Conservation (phyloP, 2,113 vertebrate genomes). For the Tapirus terrestris region DNA sequence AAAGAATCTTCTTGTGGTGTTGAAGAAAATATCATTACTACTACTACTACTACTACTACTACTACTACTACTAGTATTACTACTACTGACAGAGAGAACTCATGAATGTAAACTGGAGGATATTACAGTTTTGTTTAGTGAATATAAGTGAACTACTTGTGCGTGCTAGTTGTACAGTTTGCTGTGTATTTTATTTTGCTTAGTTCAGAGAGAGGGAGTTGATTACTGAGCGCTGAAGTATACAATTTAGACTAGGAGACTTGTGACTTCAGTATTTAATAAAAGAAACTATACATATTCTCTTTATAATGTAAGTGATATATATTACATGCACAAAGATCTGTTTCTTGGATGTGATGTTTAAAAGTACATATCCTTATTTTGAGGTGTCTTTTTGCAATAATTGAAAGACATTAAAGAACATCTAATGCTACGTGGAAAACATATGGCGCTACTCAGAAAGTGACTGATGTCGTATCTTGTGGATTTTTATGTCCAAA, state of each 20-base stretch:
- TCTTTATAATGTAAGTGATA: constrained; percentile 80
- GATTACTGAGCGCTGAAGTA: constrained; percentile 70
- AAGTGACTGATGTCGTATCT: constrained; percentile 29
- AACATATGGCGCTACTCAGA: neutral
- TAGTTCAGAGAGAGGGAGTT: constrained; percentile 69
- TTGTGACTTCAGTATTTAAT: constrained; percentile 78
- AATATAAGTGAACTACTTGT: constrained; percentile 70
- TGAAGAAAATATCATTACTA: constrained; percentile 55
- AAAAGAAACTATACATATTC: constrained; percentile 76
- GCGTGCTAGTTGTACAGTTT: constrained; percentile 69
- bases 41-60: constrained; percentile 41
- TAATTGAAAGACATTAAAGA: constrained; percentile 80
- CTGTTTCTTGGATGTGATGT: constrained; percentile 71
- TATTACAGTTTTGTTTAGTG: constrained; percentile 67
- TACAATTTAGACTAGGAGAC: constrained; percentile 74
- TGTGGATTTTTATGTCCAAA: constrained; percentile 48
- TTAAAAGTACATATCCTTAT: constrained; percentile 76
- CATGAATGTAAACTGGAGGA: constrained; percentile 62
- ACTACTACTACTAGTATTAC: neutral
- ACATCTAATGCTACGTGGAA: constrained; percentile 67
- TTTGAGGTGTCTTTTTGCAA: constrained; percentile 83
- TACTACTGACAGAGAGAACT: constrained; percentile 48
- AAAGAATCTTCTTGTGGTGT: constrained; percentile 49
- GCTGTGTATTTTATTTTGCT: constrained; percentile 75
- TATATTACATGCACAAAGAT: constrained; percentile 69